Evolutionary conservation across 2,888 invertebrate species (phyloP).

Genomic region (Xylota segnis): DNA sequence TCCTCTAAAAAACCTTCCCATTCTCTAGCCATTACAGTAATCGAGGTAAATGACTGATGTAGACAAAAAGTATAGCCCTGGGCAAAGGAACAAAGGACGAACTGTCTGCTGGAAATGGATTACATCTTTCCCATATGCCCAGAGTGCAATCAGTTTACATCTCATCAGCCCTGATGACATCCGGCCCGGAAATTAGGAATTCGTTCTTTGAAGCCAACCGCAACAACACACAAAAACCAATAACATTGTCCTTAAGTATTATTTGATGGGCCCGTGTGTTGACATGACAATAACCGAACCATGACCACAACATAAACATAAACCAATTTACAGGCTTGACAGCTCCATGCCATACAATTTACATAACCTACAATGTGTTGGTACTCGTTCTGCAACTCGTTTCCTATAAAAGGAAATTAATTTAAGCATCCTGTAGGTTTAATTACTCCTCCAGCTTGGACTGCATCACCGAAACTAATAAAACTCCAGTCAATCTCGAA

Average conservation of each 20-base stretch:
- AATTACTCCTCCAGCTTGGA: slow-evolving; percentile 30
- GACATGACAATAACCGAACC: neutral
- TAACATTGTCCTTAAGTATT: neutral
- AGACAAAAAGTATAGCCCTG: no score
- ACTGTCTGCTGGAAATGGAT: no score
- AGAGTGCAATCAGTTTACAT: no score
- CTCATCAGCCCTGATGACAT: no score
- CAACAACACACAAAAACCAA: neutral
- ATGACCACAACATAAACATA: neutral
- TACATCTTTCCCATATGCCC: no score
- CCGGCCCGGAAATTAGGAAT: no score
- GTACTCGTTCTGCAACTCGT: neutral
- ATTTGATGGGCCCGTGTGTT: neutral
- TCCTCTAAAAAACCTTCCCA: no score
- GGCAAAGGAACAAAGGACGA: no score
- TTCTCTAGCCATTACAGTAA: no score
- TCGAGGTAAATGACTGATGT: no score
- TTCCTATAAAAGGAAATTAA: slow-evolving; percentile 19
- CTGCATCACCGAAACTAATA: slow-evolving; percentile 40
- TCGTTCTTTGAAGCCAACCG: no score
- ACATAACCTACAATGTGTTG: neutral
- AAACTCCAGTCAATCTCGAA: slow-evolving; percentile 31
- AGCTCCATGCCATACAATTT: neutral
- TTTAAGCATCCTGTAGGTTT: slow-evolving; percentile 39
- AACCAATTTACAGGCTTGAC: neutral